phyloP scores from a whole-genome alignment of 2,113 vertebrate species.

The Natator depressus region DNA sequence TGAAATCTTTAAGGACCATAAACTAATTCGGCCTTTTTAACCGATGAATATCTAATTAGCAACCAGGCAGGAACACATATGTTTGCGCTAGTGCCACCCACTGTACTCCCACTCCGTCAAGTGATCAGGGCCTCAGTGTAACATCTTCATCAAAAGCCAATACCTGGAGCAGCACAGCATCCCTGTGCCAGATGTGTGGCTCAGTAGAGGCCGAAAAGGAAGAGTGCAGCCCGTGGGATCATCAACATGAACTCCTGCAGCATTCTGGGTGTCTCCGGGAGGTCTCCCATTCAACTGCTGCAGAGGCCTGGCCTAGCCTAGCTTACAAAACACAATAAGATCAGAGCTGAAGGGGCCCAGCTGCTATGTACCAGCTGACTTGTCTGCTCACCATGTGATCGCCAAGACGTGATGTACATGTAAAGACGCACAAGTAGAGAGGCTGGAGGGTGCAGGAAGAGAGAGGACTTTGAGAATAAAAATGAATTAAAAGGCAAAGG shows the following conservation, averaged over 20 bases:
- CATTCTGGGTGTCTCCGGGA: background rate
- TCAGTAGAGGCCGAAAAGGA: background rate
- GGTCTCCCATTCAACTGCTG: background rate
- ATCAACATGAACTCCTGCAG: background rate
- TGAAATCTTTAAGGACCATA: background rate
- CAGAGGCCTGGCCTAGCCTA: background rate
- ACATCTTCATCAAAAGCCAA: background rate
- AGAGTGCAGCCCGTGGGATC: background rate
- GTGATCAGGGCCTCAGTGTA: background rate
- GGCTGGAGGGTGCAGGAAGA: too few species aligned
- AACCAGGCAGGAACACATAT: background rate
- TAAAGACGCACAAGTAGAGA: background rate
- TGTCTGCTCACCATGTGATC: background rate
- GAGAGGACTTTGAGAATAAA: background rate
- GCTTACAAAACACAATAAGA: accelerated
- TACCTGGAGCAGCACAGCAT: background rate
- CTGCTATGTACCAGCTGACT: accelerated
- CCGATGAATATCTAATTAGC: background rate
- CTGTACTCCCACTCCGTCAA: background rate
- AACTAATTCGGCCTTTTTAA: constrained; percentile 1
- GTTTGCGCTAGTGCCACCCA: background rate
- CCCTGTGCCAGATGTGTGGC: background rate
- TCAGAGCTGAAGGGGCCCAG: background rate
- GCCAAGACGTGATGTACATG: accelerated
- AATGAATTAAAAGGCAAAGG: background rate